Evolutionary conservation across 2,888 invertebrate species (phyloP), one percentile per base, ranked within the genome.

Genomic region (Steromphala cineraria): DNA sequence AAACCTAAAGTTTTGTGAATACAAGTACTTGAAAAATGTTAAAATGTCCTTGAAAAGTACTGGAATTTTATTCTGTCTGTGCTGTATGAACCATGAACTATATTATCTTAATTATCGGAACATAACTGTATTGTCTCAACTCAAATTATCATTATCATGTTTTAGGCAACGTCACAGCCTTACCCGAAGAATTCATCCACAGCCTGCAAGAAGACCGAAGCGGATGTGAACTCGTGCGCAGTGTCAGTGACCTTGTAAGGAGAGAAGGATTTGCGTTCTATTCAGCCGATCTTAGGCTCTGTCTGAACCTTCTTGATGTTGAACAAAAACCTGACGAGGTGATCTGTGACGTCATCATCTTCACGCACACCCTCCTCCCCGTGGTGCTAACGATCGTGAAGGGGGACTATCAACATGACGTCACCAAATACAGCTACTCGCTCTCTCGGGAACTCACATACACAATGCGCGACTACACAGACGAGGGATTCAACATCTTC

Each of bases 201-300:
- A n/a, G 31, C 4, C 40, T 71, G 15, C 28, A 36, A 40, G 40
- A 71, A 10, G 31, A 36, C n/a, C 7, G 19, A 56, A 4, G 7
- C 7, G 71, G 36, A 36, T 36, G 19, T 19, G 19, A 40, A 19
- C 71, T 71, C n/a, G 71, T 71, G 8, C 8, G 19, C 19, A 71
- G 40, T 36, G 31, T 71, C 17, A 19, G 36, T 17, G 36, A 71
- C 3, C n/a, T 71, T 19, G 36, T 71, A 2, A 36, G 24, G 4
- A 71, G 40, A n/a, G 36, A n/a, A 40, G 71, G 71, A 40, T 71
- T 71, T 71, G 36, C 71, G 2, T 71, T 71, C 40, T 71, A 71
- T n/a, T 71, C 71, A 15, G 28, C 71, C 19, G 36, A 71, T 19
- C 28, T 36, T 40, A 36, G 31, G 2, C 71, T 71, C 3, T 71